Percentiles rank a stretch among this genome's conserved stretches.
phyloP scores from a whole-genome alignment of 2,888 invertebrate species.

The Hypomecis punctinalis region DNA sequence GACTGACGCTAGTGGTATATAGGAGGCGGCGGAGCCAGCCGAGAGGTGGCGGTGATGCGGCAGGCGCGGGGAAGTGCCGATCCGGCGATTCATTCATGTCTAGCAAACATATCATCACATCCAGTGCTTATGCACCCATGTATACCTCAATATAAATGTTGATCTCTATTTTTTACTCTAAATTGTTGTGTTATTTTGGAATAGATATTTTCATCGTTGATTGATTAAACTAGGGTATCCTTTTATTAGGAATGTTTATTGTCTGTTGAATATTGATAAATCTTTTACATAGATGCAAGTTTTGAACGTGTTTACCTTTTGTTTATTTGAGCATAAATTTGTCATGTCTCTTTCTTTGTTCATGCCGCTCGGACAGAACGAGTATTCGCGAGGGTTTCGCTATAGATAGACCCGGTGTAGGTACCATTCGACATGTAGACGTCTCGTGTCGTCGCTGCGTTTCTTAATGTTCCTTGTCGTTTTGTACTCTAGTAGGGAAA shows the following conservation, averaged over 20 bases:
- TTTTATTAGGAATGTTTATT: conserved; percentile 67
- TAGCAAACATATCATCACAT: conserved; percentile 33
- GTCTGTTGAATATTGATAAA: conserved; percentile 71
- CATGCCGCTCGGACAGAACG: conserved; percentile 80
- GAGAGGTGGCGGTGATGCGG: conserved; percentile 45
- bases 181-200: conserved; percentile 50
- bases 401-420: conserved; percentile 68
- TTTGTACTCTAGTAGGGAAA: conserved; percentile 64
- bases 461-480: conserved; percentile 50
- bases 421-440: conserved; percentile 32
- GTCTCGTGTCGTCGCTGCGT: conserved; percentile 37
- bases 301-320: conserved; percentile 70
- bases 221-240: conserved; percentile 54
- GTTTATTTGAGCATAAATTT: conserved; percentile 65
- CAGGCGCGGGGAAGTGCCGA: conserved; percentile 39
- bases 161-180: conserved; percentile 41
- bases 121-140: conserved; percentile 33
- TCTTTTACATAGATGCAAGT: conserved; percentile 66
- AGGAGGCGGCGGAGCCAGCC: conserved; percentile 47
- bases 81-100: conserved; percentile 40
- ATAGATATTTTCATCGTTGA: conserved; percentile 60
- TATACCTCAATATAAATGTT: conserved; percentile 34
- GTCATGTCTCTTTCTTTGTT: conserved; percentile 63
- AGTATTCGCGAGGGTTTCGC: conserved; percentile 77
- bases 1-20: conserved; percentile 63